These are phyloP conservation scores for Drosophila nigromelanica DNA, from an alignment of 1,140 invertebrate genomes.

Conservation along the genomic window DNA sequence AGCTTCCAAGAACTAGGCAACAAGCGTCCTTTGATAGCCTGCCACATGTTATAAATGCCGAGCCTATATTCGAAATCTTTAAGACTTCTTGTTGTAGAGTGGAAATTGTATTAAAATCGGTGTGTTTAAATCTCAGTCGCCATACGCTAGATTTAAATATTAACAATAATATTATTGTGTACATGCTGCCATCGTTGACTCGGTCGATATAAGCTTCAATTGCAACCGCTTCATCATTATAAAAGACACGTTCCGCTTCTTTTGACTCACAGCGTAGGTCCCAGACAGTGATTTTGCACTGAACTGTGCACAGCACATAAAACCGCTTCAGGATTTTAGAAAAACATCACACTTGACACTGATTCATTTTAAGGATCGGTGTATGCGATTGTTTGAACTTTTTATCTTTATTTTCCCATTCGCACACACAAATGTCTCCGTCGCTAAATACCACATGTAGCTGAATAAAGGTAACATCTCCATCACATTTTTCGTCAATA, in stretches of 20 bases:
- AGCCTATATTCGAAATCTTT: constrained; percentile 21
- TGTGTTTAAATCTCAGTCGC: constrained; percentile 30
- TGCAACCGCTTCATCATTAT: constrained; percentile 19
- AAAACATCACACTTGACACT: constrained; percentile 35
- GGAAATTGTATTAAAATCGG: background rate
- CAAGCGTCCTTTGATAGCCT: constrained; percentile 53
- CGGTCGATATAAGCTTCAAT: constrained; percentile 37
- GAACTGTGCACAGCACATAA: constrained; percentile 55
- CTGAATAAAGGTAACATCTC: constrained; percentile 26
- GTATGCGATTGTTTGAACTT: constrained; percentile 35
- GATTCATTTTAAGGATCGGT: constrained; percentile 31
- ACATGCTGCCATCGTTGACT: constrained; percentile 16
- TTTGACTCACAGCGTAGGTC: constrained; percentile 34
- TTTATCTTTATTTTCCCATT: constrained; percentile 52
- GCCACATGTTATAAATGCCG: constrained; percentile 58
- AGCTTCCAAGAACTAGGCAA: constrained; percentile 73
- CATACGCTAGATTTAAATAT: constrained; percentile 54
- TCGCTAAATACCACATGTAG: constrained; percentile 59
- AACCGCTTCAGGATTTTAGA: constrained; percentile 37
- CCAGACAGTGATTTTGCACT: constrained; percentile 46
- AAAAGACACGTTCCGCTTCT: constrained; percentile 18
- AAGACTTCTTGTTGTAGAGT: constrained; percentile 20
- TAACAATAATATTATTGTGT: constrained; percentile 49
- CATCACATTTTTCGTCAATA: constrained; percentile 42
- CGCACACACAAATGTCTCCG: constrained; percentile 54